phyloP scores from a whole-genome alignment of 1,140 invertebrate genomes.

The Oppia nitens region DNA sequence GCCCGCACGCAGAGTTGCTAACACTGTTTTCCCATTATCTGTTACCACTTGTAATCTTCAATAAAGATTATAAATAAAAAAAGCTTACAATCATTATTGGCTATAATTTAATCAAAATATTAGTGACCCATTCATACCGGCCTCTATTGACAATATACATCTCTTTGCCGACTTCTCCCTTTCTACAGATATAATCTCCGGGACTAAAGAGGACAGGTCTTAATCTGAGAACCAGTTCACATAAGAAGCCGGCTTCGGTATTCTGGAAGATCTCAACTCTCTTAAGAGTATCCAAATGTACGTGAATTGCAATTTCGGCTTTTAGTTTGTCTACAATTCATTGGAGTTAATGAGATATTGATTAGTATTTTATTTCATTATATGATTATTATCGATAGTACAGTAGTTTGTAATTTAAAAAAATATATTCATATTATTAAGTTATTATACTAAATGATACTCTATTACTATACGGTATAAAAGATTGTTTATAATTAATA shows the following conservation, averaged over 20 bases:
- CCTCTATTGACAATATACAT: slow-evolving; percentile 99
- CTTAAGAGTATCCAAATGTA: slow-evolving; percentile 92
- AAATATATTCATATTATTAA: too few species aligned
- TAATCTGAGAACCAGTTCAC: slow-evolving; percentile 82
- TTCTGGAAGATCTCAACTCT: slow-evolving; percentile 98
- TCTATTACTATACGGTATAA: too few species aligned
- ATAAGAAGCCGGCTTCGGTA: slow-evolving; percentile 93
- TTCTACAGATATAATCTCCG: slow-evolving; percentile 94
- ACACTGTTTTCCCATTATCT: slow-evolving; percentile 87
- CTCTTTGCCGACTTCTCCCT: slow-evolving; percentile 96
- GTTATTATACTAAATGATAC: too few species aligned
- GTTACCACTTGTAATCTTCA: slow-evolving; percentile 71
- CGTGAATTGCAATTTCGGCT: slow-evolving; percentile 96
- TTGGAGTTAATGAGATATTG: neutral
- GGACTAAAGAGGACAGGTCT: slow-evolving; percentile 91
- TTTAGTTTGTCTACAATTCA: slow-evolving; percentile 71
- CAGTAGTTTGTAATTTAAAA: too few species aligned
- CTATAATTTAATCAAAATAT: neutral
- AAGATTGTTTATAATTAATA: too few species aligned
- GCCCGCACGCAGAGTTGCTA: slow-evolving; percentile 87
- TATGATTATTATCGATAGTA: neutral
- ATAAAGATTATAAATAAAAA: neutral
- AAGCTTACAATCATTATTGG: neutral
- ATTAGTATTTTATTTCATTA: neutral
- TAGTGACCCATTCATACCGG: neutral